Percentiles rank a stretch among this genome's conserved stretches.
Conservation (phyloP, 2,797 vertebrate species). For the Leptoclinus maculatus region DNA sequence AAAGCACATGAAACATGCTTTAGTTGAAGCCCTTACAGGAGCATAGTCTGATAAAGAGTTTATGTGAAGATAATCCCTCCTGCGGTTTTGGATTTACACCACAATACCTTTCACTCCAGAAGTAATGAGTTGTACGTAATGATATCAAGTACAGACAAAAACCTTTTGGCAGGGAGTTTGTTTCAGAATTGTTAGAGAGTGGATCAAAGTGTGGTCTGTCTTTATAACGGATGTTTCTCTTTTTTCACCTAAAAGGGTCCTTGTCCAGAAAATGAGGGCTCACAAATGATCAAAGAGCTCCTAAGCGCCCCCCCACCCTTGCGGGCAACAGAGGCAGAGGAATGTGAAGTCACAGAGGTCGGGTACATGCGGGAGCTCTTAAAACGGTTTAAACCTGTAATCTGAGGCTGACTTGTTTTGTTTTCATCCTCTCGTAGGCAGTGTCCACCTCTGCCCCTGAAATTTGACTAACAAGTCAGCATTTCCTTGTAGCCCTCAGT, state of each 20-base stretch:
- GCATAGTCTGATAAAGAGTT: constrained; percentile 32
- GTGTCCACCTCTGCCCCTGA: constrained; percentile 16
- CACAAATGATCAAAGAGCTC: constrained; percentile 53
- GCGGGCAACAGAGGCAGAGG: constrained; percentile 13
- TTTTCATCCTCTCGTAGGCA: constrained; percentile 13
- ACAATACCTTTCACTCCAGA: constrained; percentile 42
- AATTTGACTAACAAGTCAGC: constrained; percentile 40
- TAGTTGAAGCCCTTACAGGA: constrained; percentile 29
- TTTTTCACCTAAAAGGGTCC: constrained; percentile 16
- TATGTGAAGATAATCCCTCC: constrained; percentile 55
- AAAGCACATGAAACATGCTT: constrained; percentile 29
- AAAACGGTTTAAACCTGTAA: constrained; percentile 22
- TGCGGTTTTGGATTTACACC: constrained; percentile 43
- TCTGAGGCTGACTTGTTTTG: constrained; percentile 35
- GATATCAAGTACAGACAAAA: constrained; percentile 35
- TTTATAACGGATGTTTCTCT: constrained; percentile 13
- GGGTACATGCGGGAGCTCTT: not conserved
- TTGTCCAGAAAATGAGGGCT: constrained; percentile 29
- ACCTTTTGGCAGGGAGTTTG: constrained; percentile 7
- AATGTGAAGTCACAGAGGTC: constrained; percentile 59
- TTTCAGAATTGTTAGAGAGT: constrained; percentile 13
- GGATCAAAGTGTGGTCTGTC: constrained; percentile 15
- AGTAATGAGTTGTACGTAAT: constrained; percentile 16
- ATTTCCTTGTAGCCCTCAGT: not conserved
- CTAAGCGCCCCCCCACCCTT: constrained; percentile 14